These are phyloP conservation scores for Allobates femoralis DNA, from an alignment of 2,797 vertebrate species.

Conservation along the genomic window DNA sequence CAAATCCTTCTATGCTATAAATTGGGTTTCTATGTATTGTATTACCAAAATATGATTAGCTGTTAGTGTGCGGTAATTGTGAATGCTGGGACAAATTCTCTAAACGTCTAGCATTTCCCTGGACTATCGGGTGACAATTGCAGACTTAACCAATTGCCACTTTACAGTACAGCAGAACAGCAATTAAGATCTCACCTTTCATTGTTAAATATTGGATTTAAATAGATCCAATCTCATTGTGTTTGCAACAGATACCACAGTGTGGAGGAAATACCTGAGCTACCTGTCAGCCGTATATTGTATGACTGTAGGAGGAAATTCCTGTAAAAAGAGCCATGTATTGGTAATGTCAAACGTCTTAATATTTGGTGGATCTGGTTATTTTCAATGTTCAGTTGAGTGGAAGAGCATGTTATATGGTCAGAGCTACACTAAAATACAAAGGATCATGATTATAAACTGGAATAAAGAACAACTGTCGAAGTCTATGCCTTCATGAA, in stretches of 20 bases:
- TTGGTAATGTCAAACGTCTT: slow-evolving; percentile 20
- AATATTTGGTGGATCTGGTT: slow-evolving; percentile 28
- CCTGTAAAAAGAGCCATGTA: slow-evolving; percentile 26
- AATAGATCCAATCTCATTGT: slow-evolving; percentile 56
- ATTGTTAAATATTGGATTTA: slow-evolving; percentile 63
- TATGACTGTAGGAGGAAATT: slow-evolving; percentile 49
- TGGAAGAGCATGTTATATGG: slow-evolving; percentile 36
- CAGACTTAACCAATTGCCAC: slow-evolving; percentile 54
- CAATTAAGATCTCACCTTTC: slow-evolving; percentile 67
- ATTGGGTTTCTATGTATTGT: slow-evolving; percentile 47
- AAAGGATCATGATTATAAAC: slow-evolving; percentile 17
- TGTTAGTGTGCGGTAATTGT: slow-evolving; percentile 58
- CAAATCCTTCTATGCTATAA: slow-evolving; percentile 8
- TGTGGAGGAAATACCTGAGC: slow-evolving; percentile 45
- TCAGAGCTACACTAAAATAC: slow-evolving; percentile 11
- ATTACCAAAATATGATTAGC: slow-evolving; percentile 47
- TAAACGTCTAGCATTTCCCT: slow-evolving; percentile 63
- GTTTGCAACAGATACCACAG: slow-evolving; percentile 51
- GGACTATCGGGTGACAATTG: slow-evolving; percentile 54
- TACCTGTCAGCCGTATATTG: slow-evolving; percentile 49
- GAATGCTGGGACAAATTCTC: slow-evolving; percentile 56
- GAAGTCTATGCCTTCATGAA: neutral
- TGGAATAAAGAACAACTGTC: slow-evolving; percentile 3
- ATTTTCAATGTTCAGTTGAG: slow-evolving; percentile 34
- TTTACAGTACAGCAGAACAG: slow-evolving; percentile 63